Conservation (phyloP, 2,113 vertebrate species). For the Arenaria interpres region DNA sequence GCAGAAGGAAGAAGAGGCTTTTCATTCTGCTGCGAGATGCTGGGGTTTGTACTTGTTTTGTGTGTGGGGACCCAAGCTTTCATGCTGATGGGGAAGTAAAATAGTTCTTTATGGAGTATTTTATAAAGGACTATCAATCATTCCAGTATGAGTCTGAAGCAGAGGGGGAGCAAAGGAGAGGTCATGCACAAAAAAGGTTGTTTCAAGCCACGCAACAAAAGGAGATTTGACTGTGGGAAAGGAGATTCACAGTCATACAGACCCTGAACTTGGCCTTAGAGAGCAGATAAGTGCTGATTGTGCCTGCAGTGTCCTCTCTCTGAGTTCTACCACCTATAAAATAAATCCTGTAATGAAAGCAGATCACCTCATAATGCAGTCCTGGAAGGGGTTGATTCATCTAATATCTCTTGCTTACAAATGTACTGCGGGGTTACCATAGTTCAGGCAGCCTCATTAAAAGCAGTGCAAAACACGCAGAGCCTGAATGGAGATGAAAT, state of each 20-base stretch:
- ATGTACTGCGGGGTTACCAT: slow-evolving; percentile 76
- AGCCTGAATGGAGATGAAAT: slow-evolving; percentile 60
- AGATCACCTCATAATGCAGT: slow-evolving; percentile 61
- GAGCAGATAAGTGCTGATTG: neutral
- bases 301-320: neutral
- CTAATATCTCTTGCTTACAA: slow-evolving; percentile 68
- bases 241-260: neutral
- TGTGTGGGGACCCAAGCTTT: neutral
- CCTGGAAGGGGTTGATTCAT: slow-evolving; percentile 60
- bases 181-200: slow-evolving; percentile 20
- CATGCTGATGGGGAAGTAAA: slow-evolving; percentile 31
- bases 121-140: slow-evolving; percentile 62
- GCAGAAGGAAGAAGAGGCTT: neutral
- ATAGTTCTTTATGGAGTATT: slow-evolving; percentile 47
- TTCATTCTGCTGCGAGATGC: neutral
- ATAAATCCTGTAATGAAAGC: slow-evolving; percentile 65
- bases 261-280: slow-evolving; percentile 33
- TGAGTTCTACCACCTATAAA: slow-evolving; percentile 54
- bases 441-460: slow-evolving; percentile 75
- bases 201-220: slow-evolving; percentile 19
- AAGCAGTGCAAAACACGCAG: slow-evolving; percentile 39
- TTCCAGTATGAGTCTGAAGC: slow-evolving; percentile 22
- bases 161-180: slow-evolving; percentile 35
- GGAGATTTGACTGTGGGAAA: slow-evolving; percentile 63
- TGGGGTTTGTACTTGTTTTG: slow-evolving; percentile 5